Base-by-base conservation (phyloP, 2,888 invertebrate species). In the Perithous albicinctus region DNA sequence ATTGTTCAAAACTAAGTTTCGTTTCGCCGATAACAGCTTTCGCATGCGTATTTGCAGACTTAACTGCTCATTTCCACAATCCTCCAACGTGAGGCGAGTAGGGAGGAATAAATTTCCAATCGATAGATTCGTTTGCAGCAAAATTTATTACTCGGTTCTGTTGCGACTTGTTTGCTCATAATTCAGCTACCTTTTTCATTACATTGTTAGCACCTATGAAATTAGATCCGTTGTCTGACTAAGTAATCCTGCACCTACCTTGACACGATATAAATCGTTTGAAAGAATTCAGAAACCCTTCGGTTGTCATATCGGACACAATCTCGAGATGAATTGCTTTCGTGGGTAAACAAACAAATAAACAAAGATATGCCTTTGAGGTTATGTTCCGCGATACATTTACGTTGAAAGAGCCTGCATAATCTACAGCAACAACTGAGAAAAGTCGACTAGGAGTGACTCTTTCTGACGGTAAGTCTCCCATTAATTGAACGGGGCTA, bases 61-160 rank as follows among this genome's bases (percentile, higher is more conserved):
- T 89, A 2, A 90, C 87, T 0, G 85, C 86, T 0, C 88, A 81
- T 67, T 90, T 89, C 89, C 88, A 89, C 4, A 89, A 56, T 1
- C 89, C 90, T 10, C 89, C 89, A 32, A 87, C 85, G 64, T 89
- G 85, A 1, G 88, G 87, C 2, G 87, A 85, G 18, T 69, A 66
- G 4, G 87, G 83, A 1, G 89, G 86, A 70, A 86, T 87, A 61
- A 89, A 90, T 15, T 86, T 66, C 88, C 88, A 90, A 18, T 78
- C 29, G 8, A 66, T 73, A 0, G 18, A 51, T 8, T 48, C 7
- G 3, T 75, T 48, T 18, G 77, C 15, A 10, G 41, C 54, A 23
- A 78, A 70, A 7, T 64, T 56, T n/a, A 26, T 18, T n/a, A 81
- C 61, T 20, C 3, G 18, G 35, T 73, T 63, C 23, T 64, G 75